Evolutionary conservation across 2,113 vertebrate species (phyloP), one percentile per base, ranked within the genome.

Genomic region (Neolamprologus sp.): DNA sequence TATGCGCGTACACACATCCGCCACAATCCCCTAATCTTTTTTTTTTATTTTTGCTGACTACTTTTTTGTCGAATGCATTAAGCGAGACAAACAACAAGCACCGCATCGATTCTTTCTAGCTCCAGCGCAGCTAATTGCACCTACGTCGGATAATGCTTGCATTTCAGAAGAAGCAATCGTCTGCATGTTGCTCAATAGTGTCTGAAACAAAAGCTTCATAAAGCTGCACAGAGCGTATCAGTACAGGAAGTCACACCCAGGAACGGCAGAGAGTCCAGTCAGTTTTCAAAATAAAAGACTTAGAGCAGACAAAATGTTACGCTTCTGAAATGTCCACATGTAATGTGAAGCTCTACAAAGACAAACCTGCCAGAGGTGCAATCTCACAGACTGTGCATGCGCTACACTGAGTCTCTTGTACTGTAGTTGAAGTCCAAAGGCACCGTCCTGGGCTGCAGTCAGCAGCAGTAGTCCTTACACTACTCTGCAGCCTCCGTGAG

Each of bases 1-100:
- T 65, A 65, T 5, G 33, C 11, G 2, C 0, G 1, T 23, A 6
- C 37, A 68, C 19, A 6, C 12, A 21, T 14, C 11, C 0, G 0
- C 35, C 3, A 63, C 58, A 63, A 7, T 33, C 31, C 2, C 4
- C 60, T 35, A 35, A 35, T 35, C 17, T 19, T 19, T 60, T 16
- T 19, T 9, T 12, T 40, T 5, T 5, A 2, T 9, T 71, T 71
- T 14, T 68, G 35, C 12, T 21, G 11, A 21, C 63, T 14, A 9
- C 35, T 4, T 45, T 7, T 73, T 73, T 11, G 21, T 16, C 3
- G 0, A 75, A 75, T 28, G 23, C 42, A 19, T 47, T 19, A 28
- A 19, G 40, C 4, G 1, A 28, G 40, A 28, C 14, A 19, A 75
- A 75, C 65, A 42, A 42, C 23, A 28, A 17, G 16, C 16, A 28